Evolutionary conservation across 1,140 invertebrate genomes (phyloP).

Genomic region (Brachionus manjavacas): DNA sequence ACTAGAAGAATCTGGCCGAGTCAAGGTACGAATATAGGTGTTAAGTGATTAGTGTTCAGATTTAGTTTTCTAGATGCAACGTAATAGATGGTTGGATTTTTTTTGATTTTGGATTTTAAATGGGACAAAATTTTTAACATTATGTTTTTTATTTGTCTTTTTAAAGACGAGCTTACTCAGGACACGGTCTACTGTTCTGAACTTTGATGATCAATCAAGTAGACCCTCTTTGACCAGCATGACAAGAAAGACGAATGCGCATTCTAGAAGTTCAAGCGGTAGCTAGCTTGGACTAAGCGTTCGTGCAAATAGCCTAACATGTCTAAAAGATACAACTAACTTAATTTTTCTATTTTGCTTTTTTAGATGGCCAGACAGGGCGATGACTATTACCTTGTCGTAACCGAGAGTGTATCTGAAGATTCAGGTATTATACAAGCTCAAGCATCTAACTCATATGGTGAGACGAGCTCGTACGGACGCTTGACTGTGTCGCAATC

Average conservation of each 20-base stretch:
- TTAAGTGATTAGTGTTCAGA: not conserved
- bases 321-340: not conserved
- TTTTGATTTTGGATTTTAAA: not conserved
- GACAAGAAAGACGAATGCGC: not conserved
- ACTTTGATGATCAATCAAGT: not conserved
- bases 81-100: not conserved
- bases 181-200: not conserved
- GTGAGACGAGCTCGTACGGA: conserved; percentile 27
- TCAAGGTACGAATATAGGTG: conserved; percentile 14
- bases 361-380: conserved; percentile 42
- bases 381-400: conserved; percentile 42
- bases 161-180: not conserved
- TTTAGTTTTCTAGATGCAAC: not conserved
- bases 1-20: not conserved
- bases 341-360: not conserved
- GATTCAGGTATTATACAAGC: conserved; percentile 30
- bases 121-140: not conserved
- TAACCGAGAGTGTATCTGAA: conserved; percentile 33
- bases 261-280: conserved; percentile 22
- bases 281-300: conserved; percentile 17
- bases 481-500: conserved; percentile 16
- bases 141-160: too few species aligned
- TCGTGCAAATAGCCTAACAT: not conserved
- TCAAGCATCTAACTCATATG: not conserved
- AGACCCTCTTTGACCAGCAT: not conserved